A percentile compares a stretch with the other conserved stretches of the same genome.
These are phyloP conservation scores for Enteromius afrohamiltoni DNA, from an alignment of 2,797 vertebrate species.

Conservation along the genomic window DNA sequence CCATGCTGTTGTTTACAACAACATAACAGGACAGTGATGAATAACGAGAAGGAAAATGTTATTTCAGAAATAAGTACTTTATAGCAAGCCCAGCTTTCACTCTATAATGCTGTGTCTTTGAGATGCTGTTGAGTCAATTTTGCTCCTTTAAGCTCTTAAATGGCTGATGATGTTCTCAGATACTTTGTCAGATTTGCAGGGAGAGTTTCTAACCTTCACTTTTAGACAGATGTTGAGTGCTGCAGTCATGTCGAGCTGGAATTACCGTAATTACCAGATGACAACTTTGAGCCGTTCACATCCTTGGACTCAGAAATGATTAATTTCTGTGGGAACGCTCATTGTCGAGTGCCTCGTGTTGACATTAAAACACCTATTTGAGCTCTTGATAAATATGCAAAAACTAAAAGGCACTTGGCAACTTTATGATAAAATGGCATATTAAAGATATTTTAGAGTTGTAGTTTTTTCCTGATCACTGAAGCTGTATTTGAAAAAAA, in stretches of 20 bases:
- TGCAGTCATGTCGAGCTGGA: background rate
- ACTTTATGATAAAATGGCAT: background rate
- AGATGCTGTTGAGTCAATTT: background rate
- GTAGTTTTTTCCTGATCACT: background rate
- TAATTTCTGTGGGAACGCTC: background rate
- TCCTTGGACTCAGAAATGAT: conserved; percentile 13
- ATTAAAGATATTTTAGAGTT: background rate
- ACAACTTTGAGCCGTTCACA: conserved; percentile 3
- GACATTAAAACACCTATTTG: conserved; percentile 5
- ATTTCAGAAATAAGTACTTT: conserved; percentile 42
- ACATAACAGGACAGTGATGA: conserved; percentile 29
- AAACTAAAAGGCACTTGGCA: background rate
- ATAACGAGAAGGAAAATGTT: conserved; percentile 48
- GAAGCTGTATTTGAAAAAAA: background rate
- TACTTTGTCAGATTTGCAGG: background rate
- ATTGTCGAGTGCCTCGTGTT: background rate
- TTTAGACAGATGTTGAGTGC: conserved; percentile 18
- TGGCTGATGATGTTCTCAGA: background rate
- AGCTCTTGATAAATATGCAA: background rate
- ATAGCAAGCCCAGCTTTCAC: conserved; percentile 3
- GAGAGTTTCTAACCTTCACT: background rate
- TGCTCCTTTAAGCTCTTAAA: background rate
- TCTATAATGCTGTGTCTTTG: background rate
- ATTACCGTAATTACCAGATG: conserved; percentile 5
- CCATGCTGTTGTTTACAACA: conserved; percentile 48